A percentile compares a stretch with the other conserved stretches of the same genome.
phyloP scores from a whole-genome alignment of 2,797 vertebrate genomes.

The Melopsittacus undulatus region DNA sequence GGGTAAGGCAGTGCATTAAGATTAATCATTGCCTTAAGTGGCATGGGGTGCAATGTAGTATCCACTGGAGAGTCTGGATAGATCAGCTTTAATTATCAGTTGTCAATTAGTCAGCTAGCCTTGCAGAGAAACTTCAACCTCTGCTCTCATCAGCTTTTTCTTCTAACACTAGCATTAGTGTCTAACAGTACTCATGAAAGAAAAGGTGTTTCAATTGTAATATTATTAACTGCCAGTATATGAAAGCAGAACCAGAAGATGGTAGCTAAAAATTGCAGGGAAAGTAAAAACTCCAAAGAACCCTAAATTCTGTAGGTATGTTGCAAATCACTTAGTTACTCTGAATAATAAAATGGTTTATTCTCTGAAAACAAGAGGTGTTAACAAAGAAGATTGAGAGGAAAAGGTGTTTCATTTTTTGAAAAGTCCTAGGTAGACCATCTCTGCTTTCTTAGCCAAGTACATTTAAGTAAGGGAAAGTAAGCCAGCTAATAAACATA shows the following conservation, averaged over 20 bases:
- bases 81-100: neutral
- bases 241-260: neutral
- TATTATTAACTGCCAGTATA: neutral
- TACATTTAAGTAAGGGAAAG: neutral
- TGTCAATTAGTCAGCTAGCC: neutral
- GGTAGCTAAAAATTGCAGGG: neutral
- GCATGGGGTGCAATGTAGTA: neutral
- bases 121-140: neutral
- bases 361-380: neutral
- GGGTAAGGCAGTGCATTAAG: neutral
- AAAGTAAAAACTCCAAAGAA: neutral
- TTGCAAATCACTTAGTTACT: neutral
- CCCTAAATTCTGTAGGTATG: neutral
- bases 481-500: neutral
- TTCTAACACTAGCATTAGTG: neutral
- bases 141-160: neutral
- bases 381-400: rapidly evolving
- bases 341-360: neutral
- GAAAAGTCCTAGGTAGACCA: neutral
- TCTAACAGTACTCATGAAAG: neutral
- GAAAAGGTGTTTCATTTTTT: neutral
- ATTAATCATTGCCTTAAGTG: neutral
- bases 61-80: neutral
- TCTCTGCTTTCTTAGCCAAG: neutral
- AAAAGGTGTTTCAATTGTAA: neutral